Conservation (phyloP, 2,888 invertebrate genomes). For the Dryobotodes eremita region DNA sequence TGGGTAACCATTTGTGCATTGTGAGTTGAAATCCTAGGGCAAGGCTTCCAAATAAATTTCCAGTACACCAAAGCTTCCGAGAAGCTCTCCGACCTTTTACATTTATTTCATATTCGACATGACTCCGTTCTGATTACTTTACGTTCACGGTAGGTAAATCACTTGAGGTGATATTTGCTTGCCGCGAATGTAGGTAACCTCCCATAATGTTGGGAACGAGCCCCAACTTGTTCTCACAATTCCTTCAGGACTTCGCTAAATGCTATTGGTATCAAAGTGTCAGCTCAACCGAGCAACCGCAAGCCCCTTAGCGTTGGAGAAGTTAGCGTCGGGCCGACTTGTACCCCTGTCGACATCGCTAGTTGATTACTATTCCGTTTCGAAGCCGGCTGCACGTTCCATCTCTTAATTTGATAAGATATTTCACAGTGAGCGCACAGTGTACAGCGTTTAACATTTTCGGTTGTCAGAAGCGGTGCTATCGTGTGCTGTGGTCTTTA, state of each 20-base stretch:
- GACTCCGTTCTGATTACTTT: slow-evolving; percentile 46
- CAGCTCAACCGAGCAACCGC: slow-evolving; percentile 71
- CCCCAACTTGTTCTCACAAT: slow-evolving; percentile 53
- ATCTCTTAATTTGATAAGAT: slow-evolving; percentile 57
- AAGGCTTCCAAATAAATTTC: slow-evolving; percentile 17
- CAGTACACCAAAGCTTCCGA: slow-evolving; percentile 11
- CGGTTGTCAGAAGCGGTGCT: slow-evolving; percentile 7
- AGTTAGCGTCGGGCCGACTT: slow-evolving; percentile 66
- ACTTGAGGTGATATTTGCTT: slow-evolving; percentile 50
- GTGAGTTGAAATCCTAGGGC: not conserved
- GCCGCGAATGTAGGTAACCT: slow-evolving; percentile 45
- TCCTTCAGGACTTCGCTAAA: slow-evolving; percentile 63
- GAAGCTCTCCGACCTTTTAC: slow-evolving; percentile 31
- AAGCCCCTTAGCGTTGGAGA: slow-evolving; percentile 68
- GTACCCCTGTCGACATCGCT: slow-evolving; percentile 48
- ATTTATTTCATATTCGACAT: slow-evolving; percentile 41
- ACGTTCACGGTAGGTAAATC: slow-evolving; percentile 48
- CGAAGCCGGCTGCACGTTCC: slow-evolving; percentile 53
- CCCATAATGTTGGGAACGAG: slow-evolving; percentile 45
- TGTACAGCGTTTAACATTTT: slow-evolving; percentile 49
- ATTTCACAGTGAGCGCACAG: slow-evolving; percentile 50
- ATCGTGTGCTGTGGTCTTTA: slow-evolving; percentile 31
- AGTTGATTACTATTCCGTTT: slow-evolving; percentile 65
- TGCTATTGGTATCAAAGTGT: slow-evolving; percentile 74
- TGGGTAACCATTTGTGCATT: not conserved